Conservation (phyloP, 1,140 invertebrate genomes). For the Nasonia giraulti region DNA sequence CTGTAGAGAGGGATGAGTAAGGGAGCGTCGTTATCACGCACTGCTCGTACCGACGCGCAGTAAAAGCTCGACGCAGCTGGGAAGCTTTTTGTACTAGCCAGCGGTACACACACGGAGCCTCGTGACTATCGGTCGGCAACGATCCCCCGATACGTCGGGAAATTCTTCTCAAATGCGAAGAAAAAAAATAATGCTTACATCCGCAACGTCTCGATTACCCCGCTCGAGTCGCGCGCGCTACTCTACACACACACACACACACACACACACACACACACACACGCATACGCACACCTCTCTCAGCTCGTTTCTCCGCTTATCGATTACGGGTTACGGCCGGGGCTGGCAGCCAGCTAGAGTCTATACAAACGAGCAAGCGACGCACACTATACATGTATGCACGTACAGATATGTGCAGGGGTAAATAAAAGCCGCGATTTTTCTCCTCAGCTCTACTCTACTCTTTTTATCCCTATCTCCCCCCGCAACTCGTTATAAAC, state of each 20-base stretch:
- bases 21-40: neutral
- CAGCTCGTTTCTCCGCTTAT: slow-evolving; percentile 20
- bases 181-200: too few relatives aligned
- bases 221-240: too few relatives aligned
- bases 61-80: neutral
- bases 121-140: neutral
- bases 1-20: neutral
- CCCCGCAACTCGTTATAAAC: neutral
- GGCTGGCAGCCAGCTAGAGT: too few relatives aligned
- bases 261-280: too few relatives aligned
- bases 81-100: neutral
- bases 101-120: neutral
- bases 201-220: too few relatives aligned
- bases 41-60: neutral
- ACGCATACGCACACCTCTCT: neutral
- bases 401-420: neutral
- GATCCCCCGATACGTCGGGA: too few relatives aligned
- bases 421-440: slow-evolving; percentile 35
- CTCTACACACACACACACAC: too few relatives aligned
- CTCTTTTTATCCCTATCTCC: slow-evolving; percentile 11
- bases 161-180: too few relatives aligned
- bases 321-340: slow-evolving; percentile 24
- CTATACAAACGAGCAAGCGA: too few relatives aligned
- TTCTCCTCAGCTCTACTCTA: neutral
- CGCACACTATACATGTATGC: too few relatives aligned